Evolutionary conservation across 2,888 invertebrate genomes (phyloP).

Genomic region (Pristionchus maxplancki): DNA sequence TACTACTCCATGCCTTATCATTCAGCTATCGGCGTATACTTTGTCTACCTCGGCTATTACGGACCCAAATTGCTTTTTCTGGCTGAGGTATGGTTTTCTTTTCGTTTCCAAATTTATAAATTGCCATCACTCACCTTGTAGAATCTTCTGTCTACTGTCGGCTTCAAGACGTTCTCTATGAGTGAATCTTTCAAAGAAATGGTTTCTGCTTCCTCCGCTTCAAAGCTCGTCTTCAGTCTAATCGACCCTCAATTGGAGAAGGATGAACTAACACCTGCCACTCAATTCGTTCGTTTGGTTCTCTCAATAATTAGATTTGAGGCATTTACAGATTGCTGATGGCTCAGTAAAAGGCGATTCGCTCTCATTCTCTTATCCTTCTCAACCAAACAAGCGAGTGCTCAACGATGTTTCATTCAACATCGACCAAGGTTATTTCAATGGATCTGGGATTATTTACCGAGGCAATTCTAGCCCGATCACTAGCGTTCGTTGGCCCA

Average conservation of each 20-base stretch:
- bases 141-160: background rate
- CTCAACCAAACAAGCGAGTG: background rate
- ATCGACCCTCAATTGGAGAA: background rate
- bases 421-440: background rate
- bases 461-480: conserved; percentile 49
- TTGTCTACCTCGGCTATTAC: conserved; percentile 26
- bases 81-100: background rate
- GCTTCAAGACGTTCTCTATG: background rate
- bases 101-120: too few species aligned
- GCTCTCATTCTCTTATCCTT: conserved; percentile 33
- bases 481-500: conserved; percentile 80
- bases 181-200: background rate
- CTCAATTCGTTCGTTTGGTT: background rate
- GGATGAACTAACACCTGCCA: too few species aligned
- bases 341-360: background rate
- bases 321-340: background rate
- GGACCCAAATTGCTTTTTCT: background rate
- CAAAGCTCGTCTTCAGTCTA: background rate
- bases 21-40: conserved; percentile 7
- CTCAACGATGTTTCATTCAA: background rate
- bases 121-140: too few species aligned
- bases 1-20: too few species aligned
- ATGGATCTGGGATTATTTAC: background rate
- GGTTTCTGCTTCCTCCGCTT: background rate
- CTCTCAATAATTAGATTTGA: too few species aligned